Evolutionary conservation across 2,797 vertebrate species (phyloP), one percentile per base, ranked within the genome.

Genomic region (Arctocebus calabarensis): DNA sequence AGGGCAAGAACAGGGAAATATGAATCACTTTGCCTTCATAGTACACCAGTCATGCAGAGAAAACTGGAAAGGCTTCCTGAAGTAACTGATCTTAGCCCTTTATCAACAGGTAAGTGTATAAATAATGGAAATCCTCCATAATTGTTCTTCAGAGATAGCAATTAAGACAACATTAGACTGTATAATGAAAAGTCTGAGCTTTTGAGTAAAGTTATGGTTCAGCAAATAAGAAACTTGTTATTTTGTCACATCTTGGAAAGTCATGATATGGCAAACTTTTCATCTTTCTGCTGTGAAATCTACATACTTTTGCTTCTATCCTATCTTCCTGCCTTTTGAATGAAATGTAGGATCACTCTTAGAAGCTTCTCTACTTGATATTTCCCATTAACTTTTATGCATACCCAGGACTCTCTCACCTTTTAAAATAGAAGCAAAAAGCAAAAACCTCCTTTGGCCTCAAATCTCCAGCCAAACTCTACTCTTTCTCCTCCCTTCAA

Each of bases 1-100:
- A 98, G 94, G 78, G 94, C 96, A 95, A 98, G 97, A 66, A 98
- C 97, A 57, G 97, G 96, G 57, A 98, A 96, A 87, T 97, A 94
- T n/a, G 98, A 98, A 96, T 97, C 98, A 6, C 0, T 98, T 90
- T 98, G 98, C 74, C 98, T 99, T 61, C 99, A 99, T 84, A 99
- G 99, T 98, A 99, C 99, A 77, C 99, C 99, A 4, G 96, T 99
- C 91, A 91, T 96, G 64, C 98, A 98, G 79, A 98, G 98, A 79
- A 98, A 97, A 88, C 97, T 95, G 78, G 98, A 96, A 73, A 97
- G 97, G 32, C 97, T 98, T 88, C 94, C 98, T 82, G 98, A 99
- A 96, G 98, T 98, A 79, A 95, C 99, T 96, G 98, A 97, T 37
- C 98, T 99, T 97, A 99, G 99, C 37, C 99, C 99, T 90, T 98